Base-by-base conservation (phyloP, 2,888 invertebrate species). In the Galerucella calmariensis region DNA sequence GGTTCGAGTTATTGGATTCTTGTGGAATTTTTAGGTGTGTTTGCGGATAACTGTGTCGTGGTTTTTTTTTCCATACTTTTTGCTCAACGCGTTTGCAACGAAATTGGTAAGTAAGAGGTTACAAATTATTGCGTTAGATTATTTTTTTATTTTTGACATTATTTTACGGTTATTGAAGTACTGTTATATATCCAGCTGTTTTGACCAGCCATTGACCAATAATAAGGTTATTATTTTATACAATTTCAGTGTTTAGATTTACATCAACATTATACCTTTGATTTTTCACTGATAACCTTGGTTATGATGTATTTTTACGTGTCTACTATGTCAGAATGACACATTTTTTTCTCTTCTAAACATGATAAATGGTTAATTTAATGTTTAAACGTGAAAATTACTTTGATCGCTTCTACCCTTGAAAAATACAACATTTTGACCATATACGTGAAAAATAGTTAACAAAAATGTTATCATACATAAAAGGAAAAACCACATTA, bases 21-120 rank as follows among this genome's bases (percentile, higher is more conserved):
- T 67, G 77, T 76, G 79, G 79, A 79, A 79, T 79, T 79, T 79
- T 79, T 75, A 79, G 79, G 79, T 79, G 79, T 79, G 79, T 79
- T 61, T 63, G 72, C 56, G 70, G 73, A 75, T 75, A 67, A 66
- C 66, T 74, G 76, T 76, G 75, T 70, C 48, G 72, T 75, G 77
- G 72, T 74, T 69, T 77, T 72, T 73, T 69, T 73, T 74, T 66
- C 62, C 35, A 9, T 69, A 14, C 14, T 69, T 67, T 51, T 72
- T 35, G 68, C 61, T 72, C 41, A 68, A 48, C 69, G 65, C 56
- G 56, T 66, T 73, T 72, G 61, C 71, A 61, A 69, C 65, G 24
- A 70, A 56, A 72, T 76, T 66, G 78, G 78, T 79, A 72, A 79
- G 76, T 79, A 3, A 12, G 8, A 48, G 2, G 11, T 48, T 48